Evolutionary conservation across 2,888 invertebrate species (phyloP).

Genomic region (Helobdella robusta): DNA sequence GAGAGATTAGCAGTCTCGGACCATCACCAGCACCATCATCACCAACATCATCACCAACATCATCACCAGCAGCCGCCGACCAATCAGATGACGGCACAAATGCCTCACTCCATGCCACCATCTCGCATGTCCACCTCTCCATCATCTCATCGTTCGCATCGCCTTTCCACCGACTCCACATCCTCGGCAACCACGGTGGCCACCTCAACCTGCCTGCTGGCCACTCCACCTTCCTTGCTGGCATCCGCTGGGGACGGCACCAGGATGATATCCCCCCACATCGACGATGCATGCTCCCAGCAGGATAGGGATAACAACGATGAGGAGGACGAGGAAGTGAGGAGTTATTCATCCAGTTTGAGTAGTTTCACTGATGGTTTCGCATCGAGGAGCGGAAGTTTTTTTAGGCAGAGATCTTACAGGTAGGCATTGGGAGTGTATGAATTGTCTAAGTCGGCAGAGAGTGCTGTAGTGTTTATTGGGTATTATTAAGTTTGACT

Average conservation of each 20-base stretch:
- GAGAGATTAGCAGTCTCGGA: constrained; percentile 67
- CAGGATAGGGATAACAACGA: background rate
- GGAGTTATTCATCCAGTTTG: background rate
- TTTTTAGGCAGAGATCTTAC: constrained; percentile 15
- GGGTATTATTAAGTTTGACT: no score
- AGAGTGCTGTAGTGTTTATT: no score
- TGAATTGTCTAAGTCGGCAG: no score
- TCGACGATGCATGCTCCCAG: background rate
- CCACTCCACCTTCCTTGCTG: background rate
- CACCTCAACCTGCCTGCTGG: background rate
- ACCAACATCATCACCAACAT: no score
- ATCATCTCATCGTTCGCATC: background rate
- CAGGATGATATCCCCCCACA: background rate
- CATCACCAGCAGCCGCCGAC: background rate
- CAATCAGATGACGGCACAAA: no score
- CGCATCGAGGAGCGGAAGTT: background rate
- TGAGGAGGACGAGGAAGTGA: constrained; percentile 1
- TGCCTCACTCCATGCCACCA: background rate
- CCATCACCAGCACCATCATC: constrained; percentile 12
- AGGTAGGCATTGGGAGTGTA: no score
- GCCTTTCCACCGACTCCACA: background rate
- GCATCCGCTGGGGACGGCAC: background rate
- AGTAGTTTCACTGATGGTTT: constrained; percentile 12
- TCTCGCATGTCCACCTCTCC: background rate
- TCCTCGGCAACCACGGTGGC: background rate